Conservation (phyloP, 2,888 invertebrate genomes). For the Pristionchus entomophagus region DNA sequence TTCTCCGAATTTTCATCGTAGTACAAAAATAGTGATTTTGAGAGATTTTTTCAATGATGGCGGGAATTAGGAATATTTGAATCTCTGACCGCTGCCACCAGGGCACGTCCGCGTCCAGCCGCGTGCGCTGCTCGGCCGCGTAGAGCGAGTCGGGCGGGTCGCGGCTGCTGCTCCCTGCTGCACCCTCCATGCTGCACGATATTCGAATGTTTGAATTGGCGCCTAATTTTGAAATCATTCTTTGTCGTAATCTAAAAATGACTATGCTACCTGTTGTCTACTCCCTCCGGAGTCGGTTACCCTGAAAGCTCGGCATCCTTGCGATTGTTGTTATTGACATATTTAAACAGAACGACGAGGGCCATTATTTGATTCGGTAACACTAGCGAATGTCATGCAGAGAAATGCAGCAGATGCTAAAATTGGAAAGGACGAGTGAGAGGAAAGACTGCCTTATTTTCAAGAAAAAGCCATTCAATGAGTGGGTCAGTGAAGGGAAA, state of each 20-base stretch:
- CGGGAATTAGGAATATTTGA: neutral
- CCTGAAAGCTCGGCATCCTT: neutral
- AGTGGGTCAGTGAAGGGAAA: neutral
- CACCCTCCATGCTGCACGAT: neutral
- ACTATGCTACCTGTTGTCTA: neutral
- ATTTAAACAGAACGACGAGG: neutral
- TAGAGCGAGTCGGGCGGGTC: conserved; percentile 73
- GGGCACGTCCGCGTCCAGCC: conserved; percentile 53
- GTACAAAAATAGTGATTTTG: neutral
- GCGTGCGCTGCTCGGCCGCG: conserved; percentile 60
- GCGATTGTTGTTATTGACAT: neutral
- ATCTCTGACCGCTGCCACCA: conserved; percentile 71
- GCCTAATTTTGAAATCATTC: neutral
- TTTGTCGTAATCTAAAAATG: neutral
- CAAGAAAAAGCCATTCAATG: no score
- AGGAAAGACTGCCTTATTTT: no score
- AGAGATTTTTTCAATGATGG: neutral
- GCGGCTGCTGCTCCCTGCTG: neutral
- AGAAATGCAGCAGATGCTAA: no score
- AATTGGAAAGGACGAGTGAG: no score
- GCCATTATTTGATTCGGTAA: no score
- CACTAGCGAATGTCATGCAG: no score
- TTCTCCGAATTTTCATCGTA: neutral
- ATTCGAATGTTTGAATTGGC: no score
- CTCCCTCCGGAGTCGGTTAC: neutral